Base-by-base conservation (phyloP, 2,888 invertebrate genomes). In the Apotomis betuletana region DNA sequence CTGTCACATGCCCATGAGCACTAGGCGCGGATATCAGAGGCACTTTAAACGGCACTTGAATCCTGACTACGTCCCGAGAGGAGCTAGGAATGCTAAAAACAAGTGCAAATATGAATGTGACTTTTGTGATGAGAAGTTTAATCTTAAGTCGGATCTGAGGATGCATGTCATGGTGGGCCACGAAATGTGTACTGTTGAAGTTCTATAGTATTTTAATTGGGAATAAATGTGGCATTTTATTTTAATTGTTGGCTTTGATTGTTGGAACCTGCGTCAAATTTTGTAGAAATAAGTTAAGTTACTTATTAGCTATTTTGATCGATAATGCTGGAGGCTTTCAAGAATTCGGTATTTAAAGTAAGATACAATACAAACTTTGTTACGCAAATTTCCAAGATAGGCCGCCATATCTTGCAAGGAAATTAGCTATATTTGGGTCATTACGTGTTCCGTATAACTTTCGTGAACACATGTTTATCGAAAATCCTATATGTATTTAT, bases 1-100 rank as follows among this genome's bases (percentile, higher is more conserved):
- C 3, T 90, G 89, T 36, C 79, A 77, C 0, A 71, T 75, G 0
- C 84, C 82, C 3, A 87, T 82, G 58, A 83, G 85, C 10, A 80
- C 87, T 0, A 76, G 83, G 10, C 75, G 86, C 5, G 89, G 89
- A 0, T 84, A 83, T 58, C 73, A 84, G 41, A 80, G 78, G 12
- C 89, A 89, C 76, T 55, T 27, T 5, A 63, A 59, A 13, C 46
- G 69, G 5, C 75, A 75, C 63, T 10, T 58, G 6, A 74, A 52
- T 62, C 70, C 61, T 1, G 55, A 65, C 13, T 70, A 61, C 13
- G 46, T 51, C 9, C 70, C 67, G 0, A 60, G 13, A 38, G 13
- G 6, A 3, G 3, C 46, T 4, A 58, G 27, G 10, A 10, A 36
- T 5, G 15, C 12, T 4, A 57, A 65, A 6, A 6, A 12, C 0